These are phyloP conservation scores for Malurus splendens DNA, from an alignment of 2,797 vertebrate species.

Conservation along the genomic window DNA sequence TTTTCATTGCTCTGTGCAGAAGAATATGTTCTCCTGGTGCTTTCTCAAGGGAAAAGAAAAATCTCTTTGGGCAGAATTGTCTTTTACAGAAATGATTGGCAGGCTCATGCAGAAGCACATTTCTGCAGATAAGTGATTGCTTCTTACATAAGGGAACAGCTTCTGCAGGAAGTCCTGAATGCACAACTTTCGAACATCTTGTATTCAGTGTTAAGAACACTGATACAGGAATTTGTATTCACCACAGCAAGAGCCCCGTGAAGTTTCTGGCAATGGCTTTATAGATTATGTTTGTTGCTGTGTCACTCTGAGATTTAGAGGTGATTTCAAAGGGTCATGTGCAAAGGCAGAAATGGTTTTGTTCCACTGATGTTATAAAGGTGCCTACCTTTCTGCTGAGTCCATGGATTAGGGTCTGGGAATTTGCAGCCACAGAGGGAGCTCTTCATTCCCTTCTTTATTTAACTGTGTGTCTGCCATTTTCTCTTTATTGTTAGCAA, in stretches of 20 bases:
- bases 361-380: background rate
- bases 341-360: background rate
- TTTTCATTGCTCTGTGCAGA: background rate
- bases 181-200: background rate
- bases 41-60: slow-evolving; percentile 22
- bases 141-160: background rate
- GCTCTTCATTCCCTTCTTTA: background rate
- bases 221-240: background rate
- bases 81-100: background rate
- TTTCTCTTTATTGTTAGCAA: background rate
- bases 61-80: background rate
- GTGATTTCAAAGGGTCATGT: background rate
- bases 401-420: background rate
- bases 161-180: background rate
- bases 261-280: background rate
- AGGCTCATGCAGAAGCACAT: background rate
- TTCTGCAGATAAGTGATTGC: background rate
- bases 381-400: background rate
- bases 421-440: background rate
- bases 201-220: background rate
- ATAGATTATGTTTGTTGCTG: background rate
- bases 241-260: background rate
- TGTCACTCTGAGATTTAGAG: background rate
- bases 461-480: background rate
- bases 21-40: background rate